These are phyloP conservation scores for Tiliqua scincoides DNA, from an alignment of 2,113 vertebrate genomes.

Conservation along the genomic window DNA sequence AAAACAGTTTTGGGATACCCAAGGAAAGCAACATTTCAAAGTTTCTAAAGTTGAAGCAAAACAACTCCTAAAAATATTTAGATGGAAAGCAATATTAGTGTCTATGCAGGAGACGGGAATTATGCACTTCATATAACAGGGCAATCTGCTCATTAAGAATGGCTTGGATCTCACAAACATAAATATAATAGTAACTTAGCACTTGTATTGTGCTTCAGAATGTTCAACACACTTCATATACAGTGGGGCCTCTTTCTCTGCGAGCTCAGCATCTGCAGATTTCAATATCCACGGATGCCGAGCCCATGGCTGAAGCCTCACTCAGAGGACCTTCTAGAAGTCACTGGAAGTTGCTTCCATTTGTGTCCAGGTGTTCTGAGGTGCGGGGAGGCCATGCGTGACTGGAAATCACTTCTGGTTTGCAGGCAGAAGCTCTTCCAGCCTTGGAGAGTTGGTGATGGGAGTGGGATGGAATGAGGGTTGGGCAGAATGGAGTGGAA, in stretches of 20 bases:
- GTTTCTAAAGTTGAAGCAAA: neutral
- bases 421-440: neutral
- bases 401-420: too few species aligned
- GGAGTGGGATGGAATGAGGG: neutral
- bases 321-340: too few species aligned
- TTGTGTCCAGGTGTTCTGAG: too few species aligned
- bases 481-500: neutral
- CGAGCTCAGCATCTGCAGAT: too few species aligned
- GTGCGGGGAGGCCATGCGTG: too few species aligned
- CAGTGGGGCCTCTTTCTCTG: too few species aligned
- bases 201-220: neutral
- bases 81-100: conserved; percentile 3
- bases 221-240: neutral
- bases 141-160: neutral
- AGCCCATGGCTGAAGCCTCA: too few species aligned
- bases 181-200: neutral
- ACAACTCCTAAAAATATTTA: conserved; percentile 8
- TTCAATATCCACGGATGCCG: too few species aligned
- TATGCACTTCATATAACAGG: neutral
- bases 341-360: too few species aligned
- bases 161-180: neutral
- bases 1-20: neutral
- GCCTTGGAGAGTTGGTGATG: neutral
- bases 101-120: conserved; percentile 7
- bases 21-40: conserved; percentile 11